phyloP scores from a whole-genome alignment of 2,888 invertebrate species.

The Chesias legatella region DNA sequence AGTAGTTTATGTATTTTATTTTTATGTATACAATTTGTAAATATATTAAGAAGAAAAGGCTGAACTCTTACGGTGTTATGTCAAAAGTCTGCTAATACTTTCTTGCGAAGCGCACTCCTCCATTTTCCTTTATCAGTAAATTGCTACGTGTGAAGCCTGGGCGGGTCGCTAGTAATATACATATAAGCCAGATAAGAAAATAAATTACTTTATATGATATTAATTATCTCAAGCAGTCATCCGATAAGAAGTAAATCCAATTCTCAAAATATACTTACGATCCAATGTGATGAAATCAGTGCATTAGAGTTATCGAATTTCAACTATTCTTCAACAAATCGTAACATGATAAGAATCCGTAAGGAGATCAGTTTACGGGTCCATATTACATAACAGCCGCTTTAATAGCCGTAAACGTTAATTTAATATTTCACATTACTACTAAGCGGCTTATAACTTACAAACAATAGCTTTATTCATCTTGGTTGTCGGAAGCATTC shows the following conservation, averaged over 20 bases:
- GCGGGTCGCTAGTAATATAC: too few relatives aligned
- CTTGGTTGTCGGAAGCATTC: conserved; percentile 16
- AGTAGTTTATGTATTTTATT: too few relatives aligned
- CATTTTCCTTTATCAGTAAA: too few relatives aligned
- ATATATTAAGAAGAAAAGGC: too few relatives aligned
- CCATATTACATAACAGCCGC: conserved; percentile 11
- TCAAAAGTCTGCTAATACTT: too few relatives aligned
- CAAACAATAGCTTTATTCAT: conserved; percentile 14
- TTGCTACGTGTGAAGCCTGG: too few relatives aligned
- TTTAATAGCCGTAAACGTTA: conserved; percentile 15
- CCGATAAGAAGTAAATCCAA: neutral
- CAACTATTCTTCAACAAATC: conserved; percentile 5
- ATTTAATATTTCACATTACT: conserved; percentile 15
- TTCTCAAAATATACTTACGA: neutral
- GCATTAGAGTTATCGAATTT: conserved; percentile 2
- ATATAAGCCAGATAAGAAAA: too few relatives aligned
- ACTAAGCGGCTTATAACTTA: conserved; percentile 15
- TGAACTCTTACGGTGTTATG: too few relatives aligned
- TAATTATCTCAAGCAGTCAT: too few relatives aligned
- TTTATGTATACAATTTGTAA: too few relatives aligned
- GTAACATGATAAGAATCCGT: neutral
- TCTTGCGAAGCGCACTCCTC: too few relatives aligned
- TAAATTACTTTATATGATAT: too few relatives aligned
- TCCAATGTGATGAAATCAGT: conserved; percentile 6
- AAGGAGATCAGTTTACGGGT: conserved; percentile 12